Evolutionary conservation across 2,797 vertebrate genomes (phyloP), one percentile per base, ranked within the genome.

Genomic region (Meda fulgida): DNA sequence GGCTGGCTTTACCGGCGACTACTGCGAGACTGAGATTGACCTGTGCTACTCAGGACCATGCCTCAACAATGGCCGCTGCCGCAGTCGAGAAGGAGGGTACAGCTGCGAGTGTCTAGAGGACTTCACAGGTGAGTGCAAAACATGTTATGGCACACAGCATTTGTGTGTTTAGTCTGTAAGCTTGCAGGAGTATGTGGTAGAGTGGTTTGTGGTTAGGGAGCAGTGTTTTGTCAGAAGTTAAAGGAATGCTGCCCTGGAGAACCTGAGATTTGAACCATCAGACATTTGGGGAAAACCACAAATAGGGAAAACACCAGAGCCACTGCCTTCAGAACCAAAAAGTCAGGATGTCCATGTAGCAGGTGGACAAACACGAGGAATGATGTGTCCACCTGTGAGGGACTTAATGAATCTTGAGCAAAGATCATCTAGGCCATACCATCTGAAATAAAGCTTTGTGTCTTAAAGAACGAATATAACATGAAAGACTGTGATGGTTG

Each of bases 41-140:
- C 96, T 99, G 58, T 99, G 98, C 94, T 99, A 98, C 92, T 99
- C 98, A 0, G 97, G 93, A 21, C 98, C 98, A 0, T 99, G 98
- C 3, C 95, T 94, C 23, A 95, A 95, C 92, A 95, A 97, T 0
- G 98, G 97, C 4, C 94, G 92, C 6, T 99, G 98, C 70, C 96
- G 95, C 14, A 97, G 97, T 92, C 94, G 97, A 0, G 98, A 99
- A 92, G 98, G 98, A 0, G 98, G 98, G 1, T 99, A 99, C 90
- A 96, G 95, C 81, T 99, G 98, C n/a, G 97, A 98, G 90, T 99
- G 98, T 87, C 91, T 91, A 36, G 96, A 98, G 69, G 97, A 98
- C 92, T 99, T 96, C 91, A 99, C 98, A 0, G 98, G 98, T 99
- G 93, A 91, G 97, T 85, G 29, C 38, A 31, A 82, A 60, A 69